Conservation (phyloP, 2,113 vertebrate genomes). For the Monopterus albus region DNA sequence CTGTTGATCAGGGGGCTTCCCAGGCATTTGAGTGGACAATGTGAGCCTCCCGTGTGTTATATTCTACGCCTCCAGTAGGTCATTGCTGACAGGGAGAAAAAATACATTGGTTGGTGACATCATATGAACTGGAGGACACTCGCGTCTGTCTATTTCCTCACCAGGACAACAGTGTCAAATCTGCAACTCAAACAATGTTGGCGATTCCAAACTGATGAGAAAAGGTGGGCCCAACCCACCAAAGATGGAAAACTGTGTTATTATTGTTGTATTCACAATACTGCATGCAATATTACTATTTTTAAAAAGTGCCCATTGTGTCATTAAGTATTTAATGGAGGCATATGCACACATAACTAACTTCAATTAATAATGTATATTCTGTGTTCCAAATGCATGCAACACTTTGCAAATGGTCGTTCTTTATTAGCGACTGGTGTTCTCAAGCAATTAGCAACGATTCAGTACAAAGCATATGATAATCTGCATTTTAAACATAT, state of each 20-base stretch:
- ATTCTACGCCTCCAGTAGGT: no score
- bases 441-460: constrained; percentile 25
- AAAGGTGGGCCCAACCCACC: no score
- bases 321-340: constrained; percentile 11
- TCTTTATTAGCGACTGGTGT: constrained; percentile 18
- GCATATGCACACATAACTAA: constrained; percentile 2
- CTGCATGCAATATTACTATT: neutral
- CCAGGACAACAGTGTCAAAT: no score
- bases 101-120: neutral
- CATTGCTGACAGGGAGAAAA: neutral
- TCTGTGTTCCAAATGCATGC: neutral
- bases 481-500: constrained; percentile 39
- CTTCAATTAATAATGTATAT: neutral
- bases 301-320: neutral
- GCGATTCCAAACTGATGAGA: no score
- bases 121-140: neutral
- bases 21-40: no score
- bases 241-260: neutral
- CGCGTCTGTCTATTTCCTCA: neutral
- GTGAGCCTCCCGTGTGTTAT: neutral
- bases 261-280: neutral
- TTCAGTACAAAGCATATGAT: constrained; percentile 30
- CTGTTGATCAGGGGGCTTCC: neutral
- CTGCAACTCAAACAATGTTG: no score
- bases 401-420: constrained; percentile 24